phyloP scores from a whole-genome alignment of 2,888 invertebrate species.

The Gymnocheta viridis region DNA sequence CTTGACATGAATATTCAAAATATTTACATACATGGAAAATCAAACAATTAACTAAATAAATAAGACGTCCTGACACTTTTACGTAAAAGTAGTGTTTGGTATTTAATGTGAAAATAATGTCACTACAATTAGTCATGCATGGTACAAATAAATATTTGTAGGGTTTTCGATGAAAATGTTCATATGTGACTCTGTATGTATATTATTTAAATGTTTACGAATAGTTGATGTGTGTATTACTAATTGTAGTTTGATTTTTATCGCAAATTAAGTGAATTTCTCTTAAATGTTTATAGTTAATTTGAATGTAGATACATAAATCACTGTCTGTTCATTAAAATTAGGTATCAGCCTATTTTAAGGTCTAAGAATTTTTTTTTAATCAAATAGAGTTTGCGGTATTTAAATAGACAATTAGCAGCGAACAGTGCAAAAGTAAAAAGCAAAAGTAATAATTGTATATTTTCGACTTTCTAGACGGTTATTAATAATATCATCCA shows the following conservation, averaged over 20 bases:
- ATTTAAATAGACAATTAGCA: too few relatives aligned
- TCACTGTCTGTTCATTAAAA: neutral
- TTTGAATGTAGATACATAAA: slow-evolving; percentile 16
- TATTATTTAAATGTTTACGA: neutral
- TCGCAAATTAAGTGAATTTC: slow-evolving; percentile 63
- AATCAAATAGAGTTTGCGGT: too few relatives aligned
- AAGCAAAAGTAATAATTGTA: too few relatives aligned
- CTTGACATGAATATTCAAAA: neutral
- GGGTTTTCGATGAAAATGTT: neutral
- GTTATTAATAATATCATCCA: too few relatives aligned
- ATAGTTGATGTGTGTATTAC: neutral
- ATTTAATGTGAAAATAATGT: slow-evolving; percentile 21
- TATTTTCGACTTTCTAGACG: too few relatives aligned
- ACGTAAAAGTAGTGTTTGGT: neutral
- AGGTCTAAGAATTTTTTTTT: neutral
- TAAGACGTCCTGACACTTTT: slow-evolving; percentile 17
- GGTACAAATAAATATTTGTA: neutral
- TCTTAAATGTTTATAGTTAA: slow-evolving; percentile 29
- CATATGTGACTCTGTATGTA: neutral
- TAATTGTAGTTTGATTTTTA: slow-evolving; percentile 65
- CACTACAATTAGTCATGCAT: neutral
- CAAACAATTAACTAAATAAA: slow-evolving; percentile 22
- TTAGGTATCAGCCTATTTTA: neutral
- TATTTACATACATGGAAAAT: slow-evolving; percentile 16
- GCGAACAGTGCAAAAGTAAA: too few relatives aligned